Percentiles rank a stretch among this genome's conserved stretches.
phyloP scores from a whole-genome alignment of 2,888 invertebrate species.

The Perizoma flavofasciatum region DNA sequence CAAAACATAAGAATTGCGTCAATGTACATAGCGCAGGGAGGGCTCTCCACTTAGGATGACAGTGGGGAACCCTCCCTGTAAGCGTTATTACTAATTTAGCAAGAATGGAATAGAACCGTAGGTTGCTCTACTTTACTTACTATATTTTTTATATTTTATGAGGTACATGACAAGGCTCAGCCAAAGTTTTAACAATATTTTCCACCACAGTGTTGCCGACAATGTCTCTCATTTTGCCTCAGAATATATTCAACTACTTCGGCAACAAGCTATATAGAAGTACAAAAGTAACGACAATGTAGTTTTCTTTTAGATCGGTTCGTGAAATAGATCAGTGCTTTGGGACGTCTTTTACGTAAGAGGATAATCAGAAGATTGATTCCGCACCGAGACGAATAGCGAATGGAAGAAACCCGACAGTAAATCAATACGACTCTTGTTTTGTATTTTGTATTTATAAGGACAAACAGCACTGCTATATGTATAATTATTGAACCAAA shows the following conservation, averaged over 20 bases:
- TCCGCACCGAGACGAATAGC: conserved; percentile 35
- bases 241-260: conserved; percentile 25
- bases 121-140: too few relatives aligned
- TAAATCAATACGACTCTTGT: conserved; percentile 37
- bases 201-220: conserved; percentile 21
- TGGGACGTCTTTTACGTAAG: conserved; percentile 39
- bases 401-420: conserved; percentile 34
- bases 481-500: conserved; percentile 9
- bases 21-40: too few relatives aligned
- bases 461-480: conserved; percentile 18
- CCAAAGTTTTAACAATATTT: conserved; percentile 10
- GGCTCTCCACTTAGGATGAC: too few relatives aligned
- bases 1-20: too few relatives aligned
- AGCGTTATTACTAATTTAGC: too few relatives aligned
- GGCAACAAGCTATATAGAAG: conserved; percentile 23
- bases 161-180: too few relatives aligned
- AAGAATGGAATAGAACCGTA: too few relatives aligned
- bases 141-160: too few relatives aligned
- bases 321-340: conserved; percentile 32
- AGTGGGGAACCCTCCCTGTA: too few relatives aligned
- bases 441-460: conserved; percentile 17
- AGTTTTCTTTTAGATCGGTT: conserved; percentile 34
- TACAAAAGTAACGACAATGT: conserved; percentile 26
- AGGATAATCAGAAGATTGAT: conserved; percentile 42
- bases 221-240: conserved; percentile 27